These are phyloP conservation scores for Cephus cinctus DNA, from an alignment of 1,140 invertebrate species.

Conservation along the genomic window DNA sequence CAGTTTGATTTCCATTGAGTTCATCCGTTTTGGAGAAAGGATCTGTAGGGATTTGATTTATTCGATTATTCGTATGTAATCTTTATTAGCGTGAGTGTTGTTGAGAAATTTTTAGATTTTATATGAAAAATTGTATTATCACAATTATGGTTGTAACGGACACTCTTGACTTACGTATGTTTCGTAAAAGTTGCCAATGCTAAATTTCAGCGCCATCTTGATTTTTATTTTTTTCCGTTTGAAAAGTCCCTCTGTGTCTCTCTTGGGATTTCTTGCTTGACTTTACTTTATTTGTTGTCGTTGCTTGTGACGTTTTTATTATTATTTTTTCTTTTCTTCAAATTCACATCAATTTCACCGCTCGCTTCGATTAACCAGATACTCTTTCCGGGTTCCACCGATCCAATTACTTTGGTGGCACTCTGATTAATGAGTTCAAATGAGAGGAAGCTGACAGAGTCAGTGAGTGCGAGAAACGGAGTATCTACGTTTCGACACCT, in stretches of 20 bases:
- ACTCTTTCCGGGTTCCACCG: conserved; percentile 26
- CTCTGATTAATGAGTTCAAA: conserved; percentile 40
- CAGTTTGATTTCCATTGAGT: too few species aligned
- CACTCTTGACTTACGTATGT: conserved; percentile 54
- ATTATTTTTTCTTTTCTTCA: conserved; percentile 4
- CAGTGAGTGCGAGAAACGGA: conserved; percentile 30
- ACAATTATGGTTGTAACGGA: too few species aligned
- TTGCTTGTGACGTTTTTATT: too few species aligned
- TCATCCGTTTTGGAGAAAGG: too few species aligned
- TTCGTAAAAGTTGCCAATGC: conserved; percentile 49
- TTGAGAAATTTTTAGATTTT: not conserved
- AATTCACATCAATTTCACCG: conserved; percentile 7
- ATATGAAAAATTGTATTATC: not conserved
- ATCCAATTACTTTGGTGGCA: conserved; percentile 39
- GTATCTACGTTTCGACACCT: conserved; percentile 38
- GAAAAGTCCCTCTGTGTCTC: too few species aligned
- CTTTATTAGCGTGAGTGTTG: not conserved
- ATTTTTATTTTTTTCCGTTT: too few species aligned
- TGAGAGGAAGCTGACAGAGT: conserved; percentile 13
- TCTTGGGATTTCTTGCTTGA: too few species aligned
- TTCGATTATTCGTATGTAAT: too few species aligned
- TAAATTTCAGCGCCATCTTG: conserved; percentile 49
- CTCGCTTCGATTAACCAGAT: conserved; percentile 2
- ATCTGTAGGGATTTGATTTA: too few species aligned
- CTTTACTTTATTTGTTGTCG: too few species aligned